These are phyloP conservation scores for Coregonus ussuriensis DNA, from an alignment of 2,797 vertebrate genomes.

Conservation along the genomic window DNA sequence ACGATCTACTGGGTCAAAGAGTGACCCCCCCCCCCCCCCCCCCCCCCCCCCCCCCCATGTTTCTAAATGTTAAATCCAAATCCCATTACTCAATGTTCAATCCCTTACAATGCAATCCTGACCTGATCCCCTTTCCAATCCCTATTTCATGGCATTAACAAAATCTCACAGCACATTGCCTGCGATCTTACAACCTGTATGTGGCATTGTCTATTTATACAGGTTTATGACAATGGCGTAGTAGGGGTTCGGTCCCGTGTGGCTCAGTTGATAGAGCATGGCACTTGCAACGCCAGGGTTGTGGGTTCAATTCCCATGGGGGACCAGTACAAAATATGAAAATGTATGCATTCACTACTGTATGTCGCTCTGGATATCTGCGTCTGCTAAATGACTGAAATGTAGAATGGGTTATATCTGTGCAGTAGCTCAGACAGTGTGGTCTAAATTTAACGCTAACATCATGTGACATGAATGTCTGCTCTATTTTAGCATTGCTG, in stretches of 20 bases:
- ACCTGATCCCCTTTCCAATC: background rate
- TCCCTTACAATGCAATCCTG: background rate
- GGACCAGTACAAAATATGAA: too few relatives aligned
- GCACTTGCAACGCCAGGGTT: too few relatives aligned
- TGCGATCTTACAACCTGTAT: background rate
- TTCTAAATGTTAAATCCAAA: background rate
- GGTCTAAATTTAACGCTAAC: slow-evolving; percentile 19
- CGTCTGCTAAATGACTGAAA: too few relatives aligned
- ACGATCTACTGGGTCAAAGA: background rate
- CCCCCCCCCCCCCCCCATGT: background rate
- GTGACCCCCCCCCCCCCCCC: too few relatives aligned
- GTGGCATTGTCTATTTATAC: background rate
- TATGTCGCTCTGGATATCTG: too few relatives aligned
- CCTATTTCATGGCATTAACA: background rate
- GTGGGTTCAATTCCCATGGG: too few relatives aligned
- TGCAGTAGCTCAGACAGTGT: background rate
- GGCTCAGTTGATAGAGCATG: too few relatives aligned
- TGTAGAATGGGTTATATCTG: too few relatives aligned
- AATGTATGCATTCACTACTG: too few relatives aligned
- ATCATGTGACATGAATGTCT: slow-evolving; percentile 19
- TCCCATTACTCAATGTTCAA: slow-evolving; percentile 1
- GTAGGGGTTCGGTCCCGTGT: background rate
- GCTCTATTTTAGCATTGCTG: slow-evolving; percentile 24
- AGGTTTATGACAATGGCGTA: background rate
- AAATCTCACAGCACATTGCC: background rate